These are phyloP conservation scores for Lamellibrachia luymesi DNA, from an alignment of 1,140 invertebrate species.

Conservation along the genomic window DNA sequence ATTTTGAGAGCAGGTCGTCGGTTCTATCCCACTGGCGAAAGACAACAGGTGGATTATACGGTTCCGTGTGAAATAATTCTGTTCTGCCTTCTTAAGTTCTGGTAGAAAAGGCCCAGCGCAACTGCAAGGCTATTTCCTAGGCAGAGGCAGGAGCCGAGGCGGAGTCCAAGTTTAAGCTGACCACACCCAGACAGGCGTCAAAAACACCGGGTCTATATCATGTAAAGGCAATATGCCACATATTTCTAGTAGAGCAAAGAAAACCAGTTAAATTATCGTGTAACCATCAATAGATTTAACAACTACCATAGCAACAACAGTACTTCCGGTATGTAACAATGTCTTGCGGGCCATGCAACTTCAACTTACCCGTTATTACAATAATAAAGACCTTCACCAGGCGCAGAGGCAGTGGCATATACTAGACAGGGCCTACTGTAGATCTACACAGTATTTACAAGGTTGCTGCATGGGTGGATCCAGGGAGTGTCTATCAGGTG, in stretches of 20 bases:
- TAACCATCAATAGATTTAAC: neutral
- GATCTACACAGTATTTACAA: too few species aligned
- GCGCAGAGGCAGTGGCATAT: too few species aligned
- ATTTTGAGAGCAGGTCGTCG: neutral
- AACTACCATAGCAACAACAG: neutral
- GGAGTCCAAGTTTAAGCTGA: neutral
- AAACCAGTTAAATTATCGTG: neutral
- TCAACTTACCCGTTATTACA: neutral
- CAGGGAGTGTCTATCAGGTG: too few species aligned
- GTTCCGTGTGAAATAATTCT: too few species aligned
- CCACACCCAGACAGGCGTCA: neutral
- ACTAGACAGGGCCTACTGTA: too few species aligned
- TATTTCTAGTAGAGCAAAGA: neutral
- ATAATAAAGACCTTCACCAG: neutral
- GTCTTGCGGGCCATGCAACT: neutral
- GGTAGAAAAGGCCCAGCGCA: too few species aligned
- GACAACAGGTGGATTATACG: too few species aligned
- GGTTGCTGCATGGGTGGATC: too few species aligned
- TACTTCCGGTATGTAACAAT: neutral
- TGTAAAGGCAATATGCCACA: neutral
- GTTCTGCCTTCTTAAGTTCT: too few species aligned
- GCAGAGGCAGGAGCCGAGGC: too few species aligned
- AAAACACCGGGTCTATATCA: neutral
- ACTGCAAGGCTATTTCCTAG: too few species aligned
- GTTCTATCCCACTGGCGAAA: neutral